phyloP scores from a whole-genome alignment of 2,888 invertebrate species.

The Caenorhabditis sp. region DNA sequence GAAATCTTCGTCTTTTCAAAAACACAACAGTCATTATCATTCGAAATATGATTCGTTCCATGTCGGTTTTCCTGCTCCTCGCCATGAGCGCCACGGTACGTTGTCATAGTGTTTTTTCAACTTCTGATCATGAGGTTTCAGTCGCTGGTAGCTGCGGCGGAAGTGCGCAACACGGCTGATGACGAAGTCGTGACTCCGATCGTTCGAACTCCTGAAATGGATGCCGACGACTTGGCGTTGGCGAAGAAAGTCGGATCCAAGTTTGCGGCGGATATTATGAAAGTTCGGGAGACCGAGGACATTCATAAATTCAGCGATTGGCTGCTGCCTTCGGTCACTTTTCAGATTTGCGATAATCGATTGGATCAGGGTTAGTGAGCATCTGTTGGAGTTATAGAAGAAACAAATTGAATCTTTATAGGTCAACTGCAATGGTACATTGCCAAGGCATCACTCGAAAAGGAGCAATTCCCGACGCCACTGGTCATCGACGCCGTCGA shows the following conservation, averaged over 20 bases:
- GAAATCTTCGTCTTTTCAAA: too few relatives aligned
- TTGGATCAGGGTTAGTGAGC: conserved; percentile 23
- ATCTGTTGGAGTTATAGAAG: too few relatives aligned
- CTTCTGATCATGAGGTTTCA: neutral
- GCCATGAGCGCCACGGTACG: neutral
- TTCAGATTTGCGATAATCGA: conserved; percentile 28
- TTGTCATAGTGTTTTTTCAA: neutral
- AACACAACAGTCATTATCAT: neutral
- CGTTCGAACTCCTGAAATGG: conserved; percentile 8
- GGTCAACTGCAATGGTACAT: conserved; percentile 20
- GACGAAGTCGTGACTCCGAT: neutral
- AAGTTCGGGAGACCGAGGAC: conserved; percentile 25
- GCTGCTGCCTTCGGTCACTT: conserved; percentile 7
- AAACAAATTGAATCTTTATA: neutral
- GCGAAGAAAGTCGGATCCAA: conserved; percentile 12
- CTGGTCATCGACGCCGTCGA: neutral
- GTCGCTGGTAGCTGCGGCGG: neutral
- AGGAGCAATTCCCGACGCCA: conserved; percentile 26
- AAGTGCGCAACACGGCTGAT: neutral
- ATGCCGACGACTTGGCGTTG: conserved; percentile 30
- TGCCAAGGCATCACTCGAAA: conserved; percentile 24
- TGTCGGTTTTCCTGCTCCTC: neutral
- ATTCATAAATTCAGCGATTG: conserved; percentile 33
- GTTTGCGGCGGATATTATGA: conserved; percentile 35
- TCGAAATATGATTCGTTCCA: neutral